A percentile compares a stretch with the other conserved stretches of the same genome.
Conservation (phyloP, 2,888 invertebrate genomes). For the Agonopterix alstromeriana region DNA sequence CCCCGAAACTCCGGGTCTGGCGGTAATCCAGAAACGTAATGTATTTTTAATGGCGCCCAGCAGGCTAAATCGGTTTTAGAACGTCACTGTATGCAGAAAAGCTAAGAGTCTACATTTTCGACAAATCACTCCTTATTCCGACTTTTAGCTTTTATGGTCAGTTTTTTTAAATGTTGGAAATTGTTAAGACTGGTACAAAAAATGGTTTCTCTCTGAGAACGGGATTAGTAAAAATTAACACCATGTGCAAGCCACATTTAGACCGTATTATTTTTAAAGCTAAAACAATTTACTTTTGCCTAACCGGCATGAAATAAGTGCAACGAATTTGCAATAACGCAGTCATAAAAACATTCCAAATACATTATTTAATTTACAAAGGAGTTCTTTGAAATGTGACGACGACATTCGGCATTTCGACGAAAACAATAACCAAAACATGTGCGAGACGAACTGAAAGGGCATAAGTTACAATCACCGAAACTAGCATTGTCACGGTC, state of each 20-base stretch:
- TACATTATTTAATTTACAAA: conserved; percentile 11
- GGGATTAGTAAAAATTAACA: background rate
- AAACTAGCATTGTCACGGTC: conserved; percentile 61
- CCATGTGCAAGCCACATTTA: conserved; percentile 6
- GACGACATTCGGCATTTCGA: conserved; percentile 1
- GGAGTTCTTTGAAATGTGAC: conserved; percentile 11
- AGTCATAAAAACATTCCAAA: conserved; percentile 13
- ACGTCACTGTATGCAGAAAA: conserved; percentile 16
- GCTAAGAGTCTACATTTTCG: conserved; percentile 4
- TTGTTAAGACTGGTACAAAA: background rate
- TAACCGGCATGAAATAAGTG: conserved; percentile 21
- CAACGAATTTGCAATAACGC: conserved; percentile 21
- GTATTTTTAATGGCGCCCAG: conserved; percentile 47
- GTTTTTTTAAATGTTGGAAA: background rate
- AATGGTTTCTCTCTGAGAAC: background rate
- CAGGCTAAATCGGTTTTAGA: conserved; percentile 38
- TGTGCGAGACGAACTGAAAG: conserved; percentile 29
- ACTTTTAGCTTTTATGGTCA: conserved; percentile 1
- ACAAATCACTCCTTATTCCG: conserved; percentile 2
- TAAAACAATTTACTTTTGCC: too few species aligned
- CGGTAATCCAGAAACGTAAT: conserved; percentile 27
- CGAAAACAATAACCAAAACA: conserved; percentile 29
- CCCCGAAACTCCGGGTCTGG: too few species aligned
- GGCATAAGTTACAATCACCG: conserved; percentile 18
- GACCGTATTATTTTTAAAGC: background rate